Base-by-base conservation (phyloP, 2,797 vertebrate genomes). In the Rousettus madagascariensis region DNA sequence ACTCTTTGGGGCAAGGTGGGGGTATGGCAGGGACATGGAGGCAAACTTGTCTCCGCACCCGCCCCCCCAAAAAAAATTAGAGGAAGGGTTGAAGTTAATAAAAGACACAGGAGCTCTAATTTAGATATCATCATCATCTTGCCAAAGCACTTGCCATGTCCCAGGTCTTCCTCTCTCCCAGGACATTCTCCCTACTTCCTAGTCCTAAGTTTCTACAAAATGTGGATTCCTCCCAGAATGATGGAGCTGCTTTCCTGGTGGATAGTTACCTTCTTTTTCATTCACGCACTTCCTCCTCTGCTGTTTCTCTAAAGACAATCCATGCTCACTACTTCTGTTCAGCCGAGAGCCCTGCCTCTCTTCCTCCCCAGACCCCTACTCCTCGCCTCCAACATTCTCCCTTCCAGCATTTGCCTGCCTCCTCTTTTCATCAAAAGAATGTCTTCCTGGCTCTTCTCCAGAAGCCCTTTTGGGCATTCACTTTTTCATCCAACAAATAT, bases 401-500 rank as follows among this genome's bases (percentile, higher is more conserved):
- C 82, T 83, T 68, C 71, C 9, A 94, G 87, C 59, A 87, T 68
- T 63, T 61, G n/a, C 69, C 74, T 51, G 33, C 43, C 78, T 94
- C 66, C 77, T 84, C 86, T 78, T 95, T 92, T 88, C 77, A 95
- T 74, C 95, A 90, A 53, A 93, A 16, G 80, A 96, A 94, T 88
- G 86, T 92, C 77, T 93, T 92, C 30, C 85, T 96, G 94, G 95
- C 72, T 84, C 55, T 74, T 66, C 17, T 96, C 96, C 97, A 97
- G 74, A 69, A 86, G 49, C 59, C 55, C 85, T 93, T 88, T 92
- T 6, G 94, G 94, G 80, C 80, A 79, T 95, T 96, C 93, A 86
- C 96, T 94, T 96, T 93, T 90, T 96, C 94, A 93, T 87, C 87
- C 36, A 92, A 95, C 91, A 97, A 97, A 96, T 95, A 97, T 97